Percentiles rank a stretch among this genome's conserved stretches.
These are phyloP conservation scores for Therioaphis trifolii DNA, from an alignment of 2,888 invertebrate genomes.

Conservation along the genomic window DNA sequence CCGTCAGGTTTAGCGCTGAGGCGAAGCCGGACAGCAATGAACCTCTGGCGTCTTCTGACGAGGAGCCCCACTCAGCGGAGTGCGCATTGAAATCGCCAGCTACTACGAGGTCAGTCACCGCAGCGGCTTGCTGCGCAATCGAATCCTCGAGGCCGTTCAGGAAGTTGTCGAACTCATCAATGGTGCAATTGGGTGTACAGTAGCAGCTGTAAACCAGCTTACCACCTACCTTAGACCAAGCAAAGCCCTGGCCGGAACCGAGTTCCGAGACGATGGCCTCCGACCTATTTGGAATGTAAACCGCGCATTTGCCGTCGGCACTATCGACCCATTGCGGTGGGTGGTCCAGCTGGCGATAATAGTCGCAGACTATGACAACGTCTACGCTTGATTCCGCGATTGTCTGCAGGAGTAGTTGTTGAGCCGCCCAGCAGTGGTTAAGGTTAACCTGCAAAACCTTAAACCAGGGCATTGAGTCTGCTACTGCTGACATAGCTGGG, in stretches of 20 bases:
- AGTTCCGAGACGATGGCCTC: background rate
- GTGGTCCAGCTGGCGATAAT: background rate
- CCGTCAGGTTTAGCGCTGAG: background rate
- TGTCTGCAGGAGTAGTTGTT: background rate
- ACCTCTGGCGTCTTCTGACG: constrained; percentile 39
- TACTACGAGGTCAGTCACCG: background rate
- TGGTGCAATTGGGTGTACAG: background rate
- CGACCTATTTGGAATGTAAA: background rate
- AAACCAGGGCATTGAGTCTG: background rate
- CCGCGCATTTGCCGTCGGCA: background rate
- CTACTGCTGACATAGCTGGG: background rate
- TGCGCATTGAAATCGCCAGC: background rate
- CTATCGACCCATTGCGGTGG: background rate
- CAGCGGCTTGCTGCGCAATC: background rate
- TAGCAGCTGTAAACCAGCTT: background rate
- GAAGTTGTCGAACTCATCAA: background rate
- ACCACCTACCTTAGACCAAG: background rate
- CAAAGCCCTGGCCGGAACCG: background rate
- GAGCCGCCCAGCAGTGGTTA: too few relatives aligned
- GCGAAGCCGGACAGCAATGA: constrained; percentile 26
- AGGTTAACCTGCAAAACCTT: background rate
- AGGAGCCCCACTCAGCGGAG: constrained; percentile 58
- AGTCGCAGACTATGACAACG: background rate
- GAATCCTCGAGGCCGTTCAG: background rate
- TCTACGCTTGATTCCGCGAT: background rate